Evolutionary conservation across 2,113 vertebrate species (phyloP), one percentile per base, ranked within the genome.

Genomic region (Anas platyrhynchos): DNA sequence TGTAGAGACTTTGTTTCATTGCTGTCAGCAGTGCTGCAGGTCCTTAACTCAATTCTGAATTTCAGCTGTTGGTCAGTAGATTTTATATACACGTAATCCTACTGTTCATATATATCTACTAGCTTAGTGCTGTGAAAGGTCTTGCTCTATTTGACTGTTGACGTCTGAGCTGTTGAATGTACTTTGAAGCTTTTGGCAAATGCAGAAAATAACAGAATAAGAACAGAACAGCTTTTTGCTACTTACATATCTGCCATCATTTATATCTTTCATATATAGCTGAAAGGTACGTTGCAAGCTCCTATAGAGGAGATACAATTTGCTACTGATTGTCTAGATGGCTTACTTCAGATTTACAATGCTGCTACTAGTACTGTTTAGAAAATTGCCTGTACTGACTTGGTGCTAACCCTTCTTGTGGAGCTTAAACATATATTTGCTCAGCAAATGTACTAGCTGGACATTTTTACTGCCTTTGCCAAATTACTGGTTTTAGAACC

Each of bases 401-500:
- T 74, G 74, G 25, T 69, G 55, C 83, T 88, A 67, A 52, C 21
- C 25, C 52, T 22, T 23, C 29, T 69, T 3, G 0, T 27, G 21
- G 32, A 66, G 8, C 11, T 80, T 36, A 61, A 2, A 2, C 1
- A 0, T 81, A 34, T 74, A 91, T 74, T 52, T 92, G 31, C 36
- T 81, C 44, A 74, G 76, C 75, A 83, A 52, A 52, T 83, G 50
- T 80, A 48, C 86, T 80, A 55, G 50, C 50, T 83, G 13, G 26
- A 56, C 4, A 2, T 62, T 92, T 77, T 59, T 67, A 29, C 36
- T 88, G 80, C 43, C 32, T 77, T 41, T 63, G 86, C 86, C 80
- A 95, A 83, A 88, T 67, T 55, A 34, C 59, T 74, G 72, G 63
- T 91, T 86, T 86, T 84, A 83, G 55, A 88, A 68, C 29, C 56